phyloP scores from a whole-genome alignment of 2,797 vertebrate species.

The Propithecus deckenii region DNA sequence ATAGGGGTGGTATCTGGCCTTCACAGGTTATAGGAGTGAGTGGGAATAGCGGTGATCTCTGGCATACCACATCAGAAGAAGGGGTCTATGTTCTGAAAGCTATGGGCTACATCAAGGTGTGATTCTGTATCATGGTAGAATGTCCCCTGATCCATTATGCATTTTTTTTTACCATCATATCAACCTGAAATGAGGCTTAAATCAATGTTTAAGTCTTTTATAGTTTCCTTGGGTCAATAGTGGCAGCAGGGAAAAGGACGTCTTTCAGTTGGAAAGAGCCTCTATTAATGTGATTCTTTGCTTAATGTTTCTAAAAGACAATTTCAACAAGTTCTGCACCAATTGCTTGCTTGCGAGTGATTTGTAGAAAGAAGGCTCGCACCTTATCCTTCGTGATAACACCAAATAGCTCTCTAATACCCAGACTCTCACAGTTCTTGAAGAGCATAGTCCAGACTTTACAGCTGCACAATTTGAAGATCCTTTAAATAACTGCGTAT shows the following conservation, averaged over 20 bases:
- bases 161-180: not conserved
- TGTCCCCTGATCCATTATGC: not conserved
- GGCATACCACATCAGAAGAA: not conserved
- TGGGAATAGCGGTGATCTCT: not conserved
- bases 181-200: not conserved
- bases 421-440: constrained; percentile 72
- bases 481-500: constrained; percentile 75
- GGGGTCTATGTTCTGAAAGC: not conserved
- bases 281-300: constrained; percentile 75
- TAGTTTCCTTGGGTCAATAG: constrained; percentile 78
- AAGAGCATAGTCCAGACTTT: constrained; percentile 75
- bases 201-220: constrained; percentile 77
- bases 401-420: constrained; percentile 84
- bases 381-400: constrained; percentile 82
- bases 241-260: constrained; percentile 62
- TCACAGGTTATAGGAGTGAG: not conserved
- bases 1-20: not conserved
- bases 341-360: constrained; percentile 84
- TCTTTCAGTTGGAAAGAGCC: constrained; percentile 74
- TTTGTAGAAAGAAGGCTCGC: constrained; percentile 86
- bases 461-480: constrained; percentile 72
- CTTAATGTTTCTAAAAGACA: constrained; percentile 83
- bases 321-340: constrained; percentile 83
- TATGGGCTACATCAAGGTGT: not conserved
- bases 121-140: not conserved